A percentile compares a stretch with the other conserved stretches of the same genome.
Evolutionary conservation across 2,888 invertebrate genomes (phyloP).

Genomic region (Melinaea menophilus): DNA sequence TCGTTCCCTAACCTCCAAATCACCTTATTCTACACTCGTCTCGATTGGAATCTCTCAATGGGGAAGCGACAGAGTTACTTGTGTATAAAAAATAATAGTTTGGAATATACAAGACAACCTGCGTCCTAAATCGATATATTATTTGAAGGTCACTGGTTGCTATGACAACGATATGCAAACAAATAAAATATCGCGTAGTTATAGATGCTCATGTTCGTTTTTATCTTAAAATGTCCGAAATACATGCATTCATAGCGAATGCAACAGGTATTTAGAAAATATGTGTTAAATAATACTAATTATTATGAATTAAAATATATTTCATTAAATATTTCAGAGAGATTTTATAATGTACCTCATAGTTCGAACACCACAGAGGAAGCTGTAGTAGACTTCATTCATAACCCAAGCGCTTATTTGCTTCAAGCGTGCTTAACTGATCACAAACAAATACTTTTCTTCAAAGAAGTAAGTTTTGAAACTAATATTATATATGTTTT

Average conservation of each 20-base stretch:
- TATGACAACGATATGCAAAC: constrained; percentile 28
- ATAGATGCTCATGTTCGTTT: background rate
- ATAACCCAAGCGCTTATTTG: constrained; percentile 56
- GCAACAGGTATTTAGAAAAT: constrained; percentile 29
- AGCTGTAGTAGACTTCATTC: constrained; percentile 58
- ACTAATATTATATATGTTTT: background rate
- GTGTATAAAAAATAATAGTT: too few relatives aligned
- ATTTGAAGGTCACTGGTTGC: constrained; percentile 15
- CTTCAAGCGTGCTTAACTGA: constrained; percentile 49
- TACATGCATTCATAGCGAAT: constrained; percentile 30
- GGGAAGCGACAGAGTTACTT: too few relatives aligned
- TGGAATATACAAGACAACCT: too few relatives aligned
- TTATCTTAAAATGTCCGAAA: constrained; percentile 22
- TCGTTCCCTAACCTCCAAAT: too few relatives aligned
- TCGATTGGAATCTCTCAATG: too few relatives aligned
- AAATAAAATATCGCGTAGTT: constrained; percentile 12
- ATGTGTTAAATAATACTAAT: background rate
- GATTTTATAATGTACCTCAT: constrained; percentile 48
- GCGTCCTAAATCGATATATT: background rate
- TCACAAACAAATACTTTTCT: constrained; percentile 43
- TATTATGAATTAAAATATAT: background rate
- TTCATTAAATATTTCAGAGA: constrained; percentile 48
- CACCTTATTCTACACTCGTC: too few relatives aligned
- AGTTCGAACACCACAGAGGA: constrained; percentile 50
- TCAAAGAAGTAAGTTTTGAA: constrained; percentile 43